phyloP scores from a whole-genome alignment of 2,113 vertebrate species.

The Podarcis cretensis region DNA sequence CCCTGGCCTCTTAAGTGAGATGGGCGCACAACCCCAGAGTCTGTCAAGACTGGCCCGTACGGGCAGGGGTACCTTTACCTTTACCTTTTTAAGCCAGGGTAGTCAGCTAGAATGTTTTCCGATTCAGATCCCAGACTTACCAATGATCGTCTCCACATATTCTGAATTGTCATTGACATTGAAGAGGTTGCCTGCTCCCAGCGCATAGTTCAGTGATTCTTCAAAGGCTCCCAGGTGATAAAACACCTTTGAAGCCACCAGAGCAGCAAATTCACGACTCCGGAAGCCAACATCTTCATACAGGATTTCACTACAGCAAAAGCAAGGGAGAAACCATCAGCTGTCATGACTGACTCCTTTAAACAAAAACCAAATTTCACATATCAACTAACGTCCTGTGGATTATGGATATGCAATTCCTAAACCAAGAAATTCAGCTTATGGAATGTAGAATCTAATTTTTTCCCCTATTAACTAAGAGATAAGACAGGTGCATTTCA shows the following conservation, averaged over 20 bases:
- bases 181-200: slow-evolving; percentile 98
- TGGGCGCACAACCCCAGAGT: too few relatives aligned
- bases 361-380: slow-evolving; percentile 18
- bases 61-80: too few relatives aligned
- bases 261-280: slow-evolving; percentile 94
- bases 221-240: slow-evolving; percentile 99
- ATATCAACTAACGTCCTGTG: slow-evolving; percentile 30
- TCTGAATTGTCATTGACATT: slow-evolving; percentile 98
- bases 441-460: not conserved
- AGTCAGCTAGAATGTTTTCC: not conserved
- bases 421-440: not conserved
- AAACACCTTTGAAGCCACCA: slow-evolving; percentile 98
- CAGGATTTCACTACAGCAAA: slow-evolving; percentile 88
- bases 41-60: too few relatives aligned
- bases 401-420: not conserved
- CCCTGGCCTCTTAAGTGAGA: too few relatives aligned
- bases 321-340: slow-evolving; percentile 7
- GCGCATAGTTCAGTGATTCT: slow-evolving; percentile 96
- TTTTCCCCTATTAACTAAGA: not conserved
- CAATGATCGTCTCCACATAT: slow-evolving; percentile 99
- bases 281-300: slow-evolving; percentile 98
- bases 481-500: not conserved
- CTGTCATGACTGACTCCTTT: slow-evolving; percentile 20
- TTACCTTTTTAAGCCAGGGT: too few relatives aligned
- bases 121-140: slow-evolving; percentile 73